Base-by-base conservation (phyloP, 1,140 invertebrate genomes). In the Hyposmocoma kahamanoa region DNA sequence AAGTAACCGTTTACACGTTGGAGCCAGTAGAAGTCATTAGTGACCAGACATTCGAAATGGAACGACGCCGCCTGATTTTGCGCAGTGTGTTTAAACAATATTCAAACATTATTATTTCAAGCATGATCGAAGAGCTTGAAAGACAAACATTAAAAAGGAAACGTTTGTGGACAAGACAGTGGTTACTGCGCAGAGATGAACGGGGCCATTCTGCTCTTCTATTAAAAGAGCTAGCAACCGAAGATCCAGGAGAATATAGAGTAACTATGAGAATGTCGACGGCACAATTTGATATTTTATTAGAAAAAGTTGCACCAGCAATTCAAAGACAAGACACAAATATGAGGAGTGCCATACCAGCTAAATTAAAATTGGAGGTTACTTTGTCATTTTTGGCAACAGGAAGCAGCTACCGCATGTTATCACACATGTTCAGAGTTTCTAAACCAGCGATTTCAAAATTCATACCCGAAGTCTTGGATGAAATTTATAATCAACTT, bases 291-390 rank as follows among this genome's bases (percentile, higher is more conserved):
- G 18, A 18, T 19, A 41, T 41, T 17, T 41, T 41, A 41, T 41
- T 41, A 41, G 18, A 17, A 17, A 41, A 18, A n/a, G 38, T 41
- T 18, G 18, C 5, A 53, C 48, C 21, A 53, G 32, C 36, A 39
- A 46, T 24, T 50, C 47, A 41, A 41, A 34, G n/a, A 34, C 5
- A 8, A 13, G n/a, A 34, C n/a, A 34, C 32, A 34, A 34, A 34
- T 8, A 34, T 34, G 32, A 5, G 32, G 5, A 5, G n/a, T 5
- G 5, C 32, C n/a, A 34, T 34, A 34, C 5, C 5, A 5, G 32
- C 32, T 8, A 13, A 34, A 34, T 4, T 8, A 13, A 34, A 13
- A 34, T 34, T 34, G n/a, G n/a, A 8, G n/a, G 32, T 13, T 8
- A 34, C 32, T 34, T 34, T 34, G n/a, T 13, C 5, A 13, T 34